Evolutionary conservation across 2,797 vertebrate genomes (phyloP).

Genomic region (Acanthiza pusilla): DNA sequence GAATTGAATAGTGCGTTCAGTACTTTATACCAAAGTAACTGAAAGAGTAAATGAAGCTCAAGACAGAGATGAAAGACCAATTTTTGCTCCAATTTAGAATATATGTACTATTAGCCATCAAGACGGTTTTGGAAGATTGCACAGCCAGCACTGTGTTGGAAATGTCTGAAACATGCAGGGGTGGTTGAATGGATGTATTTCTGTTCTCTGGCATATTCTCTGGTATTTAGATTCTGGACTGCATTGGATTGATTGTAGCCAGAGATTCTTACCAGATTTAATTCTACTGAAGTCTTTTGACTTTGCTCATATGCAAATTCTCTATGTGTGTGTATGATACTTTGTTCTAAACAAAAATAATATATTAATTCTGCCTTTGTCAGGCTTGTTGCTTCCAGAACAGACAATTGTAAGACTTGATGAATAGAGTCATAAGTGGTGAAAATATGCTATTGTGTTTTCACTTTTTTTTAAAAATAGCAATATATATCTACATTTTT

Average conservation of each 20-base stretch:
- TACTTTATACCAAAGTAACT: neutral
- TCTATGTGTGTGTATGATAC: too few relatives aligned
- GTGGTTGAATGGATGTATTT: neutral
- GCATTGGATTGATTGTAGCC: neutral
- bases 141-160: neutral
- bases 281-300: neutral
- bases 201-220: neutral
- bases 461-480: neutral
- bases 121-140: neutral
- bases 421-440: neutral
- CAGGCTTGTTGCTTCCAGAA: neutral
- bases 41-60: neutral
- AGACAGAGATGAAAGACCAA: neutral
- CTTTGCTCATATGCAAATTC: neutral
- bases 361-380: neutral
- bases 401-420: neutral
- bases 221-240: neutral
- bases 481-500: neutral
- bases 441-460: neutral
- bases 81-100: neutral
- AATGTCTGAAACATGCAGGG: rapidly evolving
- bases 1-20: neutral
- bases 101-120: neutral
- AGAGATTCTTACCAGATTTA: neutral
- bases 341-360: neutral